These are phyloP conservation scores for Plotosus lineatus DNA, from an alignment of 2,113 vertebrate genomes.

Conservation along the genomic window DNA sequence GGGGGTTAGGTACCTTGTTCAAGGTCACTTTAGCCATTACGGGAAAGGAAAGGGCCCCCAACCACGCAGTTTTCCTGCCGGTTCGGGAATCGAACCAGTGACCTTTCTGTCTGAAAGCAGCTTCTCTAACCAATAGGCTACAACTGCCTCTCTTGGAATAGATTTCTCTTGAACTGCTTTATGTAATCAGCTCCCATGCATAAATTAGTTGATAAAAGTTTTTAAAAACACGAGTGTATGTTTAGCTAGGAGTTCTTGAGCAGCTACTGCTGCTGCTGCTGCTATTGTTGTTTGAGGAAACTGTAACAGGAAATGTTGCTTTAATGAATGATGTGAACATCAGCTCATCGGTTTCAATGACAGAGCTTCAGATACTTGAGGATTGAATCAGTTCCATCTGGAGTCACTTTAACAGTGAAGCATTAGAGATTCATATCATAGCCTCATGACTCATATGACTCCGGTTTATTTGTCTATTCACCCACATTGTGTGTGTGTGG, in stretches of 20 bases:
- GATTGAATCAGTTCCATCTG: conserved; percentile 24
- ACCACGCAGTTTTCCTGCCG: no score
- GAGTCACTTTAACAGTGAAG: conserved; percentile 8
- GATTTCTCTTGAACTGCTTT: no score
- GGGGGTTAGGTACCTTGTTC: no score
- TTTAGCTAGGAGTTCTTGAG: background rate
- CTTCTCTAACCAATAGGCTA: no score
- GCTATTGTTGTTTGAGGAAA: background rate
- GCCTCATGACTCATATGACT: conserved; percentile 11
- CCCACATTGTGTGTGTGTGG: conserved; percentile 6
- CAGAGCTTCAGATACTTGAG: background rate
- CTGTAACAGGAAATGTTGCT: conserved; percentile 9
- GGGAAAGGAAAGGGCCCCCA: no score
- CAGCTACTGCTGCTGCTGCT: background rate
- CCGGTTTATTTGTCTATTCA: conserved; percentile 18
- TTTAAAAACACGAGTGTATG: background rate
- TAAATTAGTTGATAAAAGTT: no score
- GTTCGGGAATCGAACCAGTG: no score
- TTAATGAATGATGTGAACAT: conserved; percentile 15
- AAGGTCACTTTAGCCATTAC: no score
- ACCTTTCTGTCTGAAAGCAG: no score
- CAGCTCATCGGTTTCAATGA: background rate
- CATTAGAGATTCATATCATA: conserved; percentile 21
- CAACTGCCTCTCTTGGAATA: no score
- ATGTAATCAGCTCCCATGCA: background rate